Evolutionary conservation across 2,888 invertebrate genomes (phyloP), one percentile per base, ranked within the genome.

Genomic region (Campaea margaritaria): DNA sequence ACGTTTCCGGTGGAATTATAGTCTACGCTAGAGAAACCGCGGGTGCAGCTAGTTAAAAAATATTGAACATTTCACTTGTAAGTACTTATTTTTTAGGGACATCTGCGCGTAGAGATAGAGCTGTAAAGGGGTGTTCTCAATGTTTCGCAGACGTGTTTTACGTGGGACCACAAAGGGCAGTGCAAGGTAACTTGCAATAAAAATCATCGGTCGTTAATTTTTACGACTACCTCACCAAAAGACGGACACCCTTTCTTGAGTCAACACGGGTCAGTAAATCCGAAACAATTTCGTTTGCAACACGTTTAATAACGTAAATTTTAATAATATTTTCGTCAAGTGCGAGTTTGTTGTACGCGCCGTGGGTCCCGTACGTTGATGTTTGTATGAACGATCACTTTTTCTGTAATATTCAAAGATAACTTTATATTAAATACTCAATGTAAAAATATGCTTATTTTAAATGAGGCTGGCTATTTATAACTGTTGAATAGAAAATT

Each of bases 181-280:
- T 53, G 34, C 48, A 60, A 54, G 55, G 50, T 43, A 12, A 47
- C 31, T 47, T 38, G 59, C 43, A 52, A 52, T 61, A 61, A 61
- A 60, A 61, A 43, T 39, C 38, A 34, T 43, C 51, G 51, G 41
- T 56, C 60, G 47, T 61, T 46, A 61, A 61, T 15, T 56, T 61
- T 61, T 34, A 61, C 34, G 55, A 51, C 16, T 36, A 14, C 14
- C 47, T 55, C 55, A 38, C 60, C 43, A 61, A 55, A 59, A 55
- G 54, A 55, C 15, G 55, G 38, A 50, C 50, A 51, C 58, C 59
- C 45, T 59, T 53, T 41, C 59, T 59, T 54, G 49, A 59, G 54
- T 54, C 59, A 54, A 59, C 54, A 54, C 34, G 49, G 31, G 13
- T 45, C 53, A 38, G 43, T 54, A 54, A 50, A 54, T 54, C 13